A percentile compares a stretch with the other conserved stretches of the same genome.
These are phyloP conservation scores for Lonchura striata DNA, from an alignment of 2,113 vertebrate genomes.

Conservation along the genomic window DNA sequence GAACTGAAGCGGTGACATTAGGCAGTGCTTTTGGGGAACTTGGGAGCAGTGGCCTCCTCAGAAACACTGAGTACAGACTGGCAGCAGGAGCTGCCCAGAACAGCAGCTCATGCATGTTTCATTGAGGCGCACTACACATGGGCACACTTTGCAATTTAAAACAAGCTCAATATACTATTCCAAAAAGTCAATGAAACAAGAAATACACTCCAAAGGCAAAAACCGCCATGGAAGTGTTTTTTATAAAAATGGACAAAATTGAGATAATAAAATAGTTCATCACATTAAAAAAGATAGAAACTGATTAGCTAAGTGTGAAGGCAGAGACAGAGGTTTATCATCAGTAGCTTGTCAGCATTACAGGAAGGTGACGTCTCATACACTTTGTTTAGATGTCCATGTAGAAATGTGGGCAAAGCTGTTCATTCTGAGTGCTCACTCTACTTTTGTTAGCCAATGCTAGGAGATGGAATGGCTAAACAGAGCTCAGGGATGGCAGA, in stretches of 20 bases:
- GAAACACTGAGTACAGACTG: background rate
- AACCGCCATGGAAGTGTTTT: background rate
- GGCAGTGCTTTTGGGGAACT: background rate
- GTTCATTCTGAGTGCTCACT: background rate
- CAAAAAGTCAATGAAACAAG: background rate
- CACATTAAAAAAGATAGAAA: background rate
- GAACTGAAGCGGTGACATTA: background rate
- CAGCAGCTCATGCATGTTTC: background rate
- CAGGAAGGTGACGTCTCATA: background rate
- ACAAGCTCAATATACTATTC: background rate
- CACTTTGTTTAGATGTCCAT: background rate
- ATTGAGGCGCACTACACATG: background rate
- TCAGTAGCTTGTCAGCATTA: background rate
- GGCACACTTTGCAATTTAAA: background rate
- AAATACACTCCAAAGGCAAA: background rate
- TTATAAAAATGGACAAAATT: background rate
- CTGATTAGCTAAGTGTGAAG: background rate
- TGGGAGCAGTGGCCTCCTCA: background rate
- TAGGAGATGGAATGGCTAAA: background rate
- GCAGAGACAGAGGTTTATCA: background rate
- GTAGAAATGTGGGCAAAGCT: background rate
- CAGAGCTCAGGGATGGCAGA: background rate
- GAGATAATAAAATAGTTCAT: background rate
- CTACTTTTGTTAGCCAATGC: background rate
- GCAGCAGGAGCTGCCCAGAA: rapidly evolving